These are phyloP conservation scores for Proterorhinus semilunaris DNA, from an alignment of 2,113 vertebrate species.

Conservation along the genomic window DNA sequence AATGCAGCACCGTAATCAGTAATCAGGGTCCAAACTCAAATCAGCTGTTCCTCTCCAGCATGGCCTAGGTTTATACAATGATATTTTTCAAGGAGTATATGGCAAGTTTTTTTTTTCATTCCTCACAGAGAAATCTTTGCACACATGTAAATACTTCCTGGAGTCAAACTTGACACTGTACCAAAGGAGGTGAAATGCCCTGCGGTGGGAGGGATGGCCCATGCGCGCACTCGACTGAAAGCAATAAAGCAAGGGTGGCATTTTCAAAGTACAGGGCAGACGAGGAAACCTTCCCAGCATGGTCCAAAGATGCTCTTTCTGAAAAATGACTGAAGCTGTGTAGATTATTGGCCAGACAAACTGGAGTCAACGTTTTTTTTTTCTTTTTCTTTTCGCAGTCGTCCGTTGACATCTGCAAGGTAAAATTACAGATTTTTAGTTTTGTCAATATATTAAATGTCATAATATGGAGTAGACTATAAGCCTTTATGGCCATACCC, in stretches of 20 bases:
- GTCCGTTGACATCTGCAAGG: neutral
- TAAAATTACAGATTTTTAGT: neutral
- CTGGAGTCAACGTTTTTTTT: neutral
- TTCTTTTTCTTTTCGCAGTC: neutral
- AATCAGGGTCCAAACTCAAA: neutral
- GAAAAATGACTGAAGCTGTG: neutral
- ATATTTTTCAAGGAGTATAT: neutral
- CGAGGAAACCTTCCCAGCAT: conserved; percentile 1
- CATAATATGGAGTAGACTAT: neutral
- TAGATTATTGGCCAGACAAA: neutral
- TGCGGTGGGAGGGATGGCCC: conserved; percentile 21
- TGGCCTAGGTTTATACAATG: too few species aligned
- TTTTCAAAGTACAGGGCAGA: conserved; percentile 4
- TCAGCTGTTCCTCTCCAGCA: neutral
- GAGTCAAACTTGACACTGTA: neutral
- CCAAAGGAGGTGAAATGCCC: conserved; percentile 25
- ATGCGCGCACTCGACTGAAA: conserved; percentile 21
- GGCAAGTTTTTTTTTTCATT: too few species aligned
- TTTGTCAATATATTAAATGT: too few species aligned
- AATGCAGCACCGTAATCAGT: neutral
- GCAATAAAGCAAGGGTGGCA: conserved; percentile 13
- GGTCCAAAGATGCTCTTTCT: neutral
- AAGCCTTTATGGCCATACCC: too few species aligned
- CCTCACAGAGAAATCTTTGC: neutral
- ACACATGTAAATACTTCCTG: neutral